Conservation (phyloP, 2,113 vertebrate species). For the Thinocorus orbignyianus region DNA sequence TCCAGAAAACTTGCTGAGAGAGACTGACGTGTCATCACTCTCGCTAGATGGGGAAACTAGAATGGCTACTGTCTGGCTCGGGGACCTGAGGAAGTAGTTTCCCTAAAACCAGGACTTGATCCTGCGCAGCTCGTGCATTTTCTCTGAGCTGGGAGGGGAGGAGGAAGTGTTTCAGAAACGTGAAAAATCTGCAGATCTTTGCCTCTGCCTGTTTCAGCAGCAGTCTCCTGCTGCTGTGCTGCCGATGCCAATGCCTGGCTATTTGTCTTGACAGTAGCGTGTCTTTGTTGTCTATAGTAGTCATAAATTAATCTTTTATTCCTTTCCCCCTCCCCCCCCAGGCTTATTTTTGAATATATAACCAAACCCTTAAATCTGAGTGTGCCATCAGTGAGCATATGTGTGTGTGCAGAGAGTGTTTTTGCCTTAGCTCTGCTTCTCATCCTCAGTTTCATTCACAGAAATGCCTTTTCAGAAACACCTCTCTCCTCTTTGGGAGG, state of each 20-base stretch:
- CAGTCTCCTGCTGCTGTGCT: neutral
- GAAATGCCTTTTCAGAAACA: neutral
- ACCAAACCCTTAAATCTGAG: neutral
- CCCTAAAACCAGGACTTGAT: neutral
- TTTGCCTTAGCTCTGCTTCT: neutral
- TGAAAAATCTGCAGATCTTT: constrained; percentile 1
- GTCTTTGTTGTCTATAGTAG: neutral
- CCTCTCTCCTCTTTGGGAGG: neutral
- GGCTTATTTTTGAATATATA: neutral
- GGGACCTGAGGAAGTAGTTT: constrained; percentile 15
- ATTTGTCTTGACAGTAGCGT: neutral
- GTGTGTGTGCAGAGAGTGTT: neutral
- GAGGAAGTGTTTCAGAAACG: constrained; percentile 18
- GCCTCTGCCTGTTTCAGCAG: constrained; percentile 14
- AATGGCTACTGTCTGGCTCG: constrained; percentile 21
- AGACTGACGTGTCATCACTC: constrained; percentile 7
- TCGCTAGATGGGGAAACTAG: neutral
- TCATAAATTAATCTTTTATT: neutral
- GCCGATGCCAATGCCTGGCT: constrained; percentile 3
- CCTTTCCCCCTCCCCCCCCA: accelerated
- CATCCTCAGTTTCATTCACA: neutral
- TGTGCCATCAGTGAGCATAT: neutral
- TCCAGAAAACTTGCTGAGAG: constrained; percentile 41
- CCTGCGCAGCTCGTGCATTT: neutral
- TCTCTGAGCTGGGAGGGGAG: neutral